Conservation (phyloP, 2,113 vertebrate genomes). For the Addax nasomaculatus region DNA sequence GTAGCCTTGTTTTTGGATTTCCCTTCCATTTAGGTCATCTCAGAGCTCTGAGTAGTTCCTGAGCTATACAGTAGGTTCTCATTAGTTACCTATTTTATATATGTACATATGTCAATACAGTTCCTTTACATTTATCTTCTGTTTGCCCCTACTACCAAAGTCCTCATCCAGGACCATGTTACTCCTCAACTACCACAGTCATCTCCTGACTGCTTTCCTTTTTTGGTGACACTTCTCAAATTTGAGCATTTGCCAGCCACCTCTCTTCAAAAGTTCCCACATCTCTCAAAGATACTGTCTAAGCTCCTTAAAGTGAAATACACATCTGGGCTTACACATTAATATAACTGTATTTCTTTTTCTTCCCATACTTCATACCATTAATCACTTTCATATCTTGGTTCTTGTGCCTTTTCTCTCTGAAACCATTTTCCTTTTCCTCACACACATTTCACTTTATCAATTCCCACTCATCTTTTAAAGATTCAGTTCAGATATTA, state of each 20-base stretch:
- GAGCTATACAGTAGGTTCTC: not conserved
- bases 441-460: not conserved
- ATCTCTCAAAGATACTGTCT: not conserved
- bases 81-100: not conserved
- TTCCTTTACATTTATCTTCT: not conserved
- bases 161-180: not conserved
- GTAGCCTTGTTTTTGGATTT: not conserved
- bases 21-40: not conserved
- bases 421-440: not conserved
- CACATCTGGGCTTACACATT: not conserved
- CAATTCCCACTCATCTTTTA: not conserved
- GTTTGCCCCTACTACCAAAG: not conserved
- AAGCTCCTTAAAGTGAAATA: not conserved
- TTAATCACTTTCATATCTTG: not conserved
- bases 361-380: not conserved
- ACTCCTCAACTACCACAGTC: not conserved
- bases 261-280: not conserved
- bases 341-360: not conserved
- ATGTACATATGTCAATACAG: not conserved
- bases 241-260: not conserved
- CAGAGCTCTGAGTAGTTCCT: not conserved
- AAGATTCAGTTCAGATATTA: not conserved
- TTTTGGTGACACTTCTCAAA: not conserved
- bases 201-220: not conserved
- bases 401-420: not conserved